phyloP scores from a whole-genome alignment of 2,888 invertebrate species.

The Pterostichus niger region DNA sequence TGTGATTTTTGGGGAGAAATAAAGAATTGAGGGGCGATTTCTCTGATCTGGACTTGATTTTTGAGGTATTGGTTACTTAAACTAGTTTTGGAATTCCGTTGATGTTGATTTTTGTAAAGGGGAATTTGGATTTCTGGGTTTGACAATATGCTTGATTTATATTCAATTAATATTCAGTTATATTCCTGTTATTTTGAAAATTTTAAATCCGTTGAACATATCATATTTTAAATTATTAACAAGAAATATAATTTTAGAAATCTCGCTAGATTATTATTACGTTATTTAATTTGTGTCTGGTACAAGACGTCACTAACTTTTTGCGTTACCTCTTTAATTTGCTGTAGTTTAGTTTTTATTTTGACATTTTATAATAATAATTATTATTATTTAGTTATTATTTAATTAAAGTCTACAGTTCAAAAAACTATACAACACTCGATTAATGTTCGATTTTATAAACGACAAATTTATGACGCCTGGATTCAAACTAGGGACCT shows the following conservation, averaged over 20 bases:
- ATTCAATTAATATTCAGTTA: constrained; percentile 34
- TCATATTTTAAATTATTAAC: background rate
- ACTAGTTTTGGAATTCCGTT: constrained; percentile 30
- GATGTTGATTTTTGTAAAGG: background rate
- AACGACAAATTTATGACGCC: too few species aligned
- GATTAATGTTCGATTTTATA: too few species aligned
- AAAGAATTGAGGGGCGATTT: constrained; percentile 1
- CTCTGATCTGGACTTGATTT: constrained; percentile 19
- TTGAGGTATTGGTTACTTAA: constrained; percentile 9
- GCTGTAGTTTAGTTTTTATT: too few species aligned
- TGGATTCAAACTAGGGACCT: too few species aligned
- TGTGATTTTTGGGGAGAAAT: constrained; percentile 27
- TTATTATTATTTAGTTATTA: too few species aligned
- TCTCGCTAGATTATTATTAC: too few species aligned
- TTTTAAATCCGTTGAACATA: constrained; percentile 12
- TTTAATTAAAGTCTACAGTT: too few species aligned
- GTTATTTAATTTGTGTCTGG: too few species aligned
- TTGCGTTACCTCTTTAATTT: too few species aligned
- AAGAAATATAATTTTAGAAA: constrained; percentile 26
- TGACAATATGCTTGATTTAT: constrained; percentile 28
- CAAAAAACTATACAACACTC: too few species aligned
- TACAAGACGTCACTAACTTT: too few species aligned
- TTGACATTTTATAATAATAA: too few species aligned
- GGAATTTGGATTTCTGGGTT: background rate
- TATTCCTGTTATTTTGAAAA: constrained; percentile 12